phyloP scores from a whole-genome alignment of 2,888 invertebrate genomes.

The Cenopis cana region DNA sequence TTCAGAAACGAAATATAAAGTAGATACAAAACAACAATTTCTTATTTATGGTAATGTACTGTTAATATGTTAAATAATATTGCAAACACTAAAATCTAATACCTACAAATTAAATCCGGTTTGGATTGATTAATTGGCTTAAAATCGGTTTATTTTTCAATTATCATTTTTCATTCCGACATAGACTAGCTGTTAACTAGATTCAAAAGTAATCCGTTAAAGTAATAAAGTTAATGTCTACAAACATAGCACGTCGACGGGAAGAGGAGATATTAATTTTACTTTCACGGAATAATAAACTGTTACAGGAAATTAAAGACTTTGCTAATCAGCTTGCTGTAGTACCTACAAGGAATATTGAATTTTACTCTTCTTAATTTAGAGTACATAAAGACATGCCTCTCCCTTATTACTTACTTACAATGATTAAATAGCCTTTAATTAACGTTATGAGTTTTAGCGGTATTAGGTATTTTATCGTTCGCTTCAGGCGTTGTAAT shows the following conservation, averaged over 20 bases:
- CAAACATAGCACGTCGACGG: not conserved
- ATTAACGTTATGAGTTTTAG: not conserved
- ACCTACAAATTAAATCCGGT: not conserved
- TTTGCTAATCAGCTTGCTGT: not conserved
- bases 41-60: not conserved
- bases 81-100: not conserved
- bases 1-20: not conserved
- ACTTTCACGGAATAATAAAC: conserved; percentile 8
- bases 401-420: not conserved
- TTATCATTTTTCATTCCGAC: no score
- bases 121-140: no score
- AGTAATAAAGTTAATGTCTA: not conserved
- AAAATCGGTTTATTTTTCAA: no score
- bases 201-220: not conserved
- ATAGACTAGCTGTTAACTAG: not conserved
- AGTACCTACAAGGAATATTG: not conserved
- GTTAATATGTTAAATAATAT: no score
- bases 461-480: not conserved
- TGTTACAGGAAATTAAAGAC: conserved; percentile 16
- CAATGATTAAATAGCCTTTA: not conserved
- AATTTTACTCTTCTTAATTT: not conserved
- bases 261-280: conserved; percentile 1
- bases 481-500: not conserved
- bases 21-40: not conserved
- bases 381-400: not conserved